phyloP scores from a whole-genome alignment of 2,888 invertebrate genomes.

The Subacronicta megacephala region DNA sequence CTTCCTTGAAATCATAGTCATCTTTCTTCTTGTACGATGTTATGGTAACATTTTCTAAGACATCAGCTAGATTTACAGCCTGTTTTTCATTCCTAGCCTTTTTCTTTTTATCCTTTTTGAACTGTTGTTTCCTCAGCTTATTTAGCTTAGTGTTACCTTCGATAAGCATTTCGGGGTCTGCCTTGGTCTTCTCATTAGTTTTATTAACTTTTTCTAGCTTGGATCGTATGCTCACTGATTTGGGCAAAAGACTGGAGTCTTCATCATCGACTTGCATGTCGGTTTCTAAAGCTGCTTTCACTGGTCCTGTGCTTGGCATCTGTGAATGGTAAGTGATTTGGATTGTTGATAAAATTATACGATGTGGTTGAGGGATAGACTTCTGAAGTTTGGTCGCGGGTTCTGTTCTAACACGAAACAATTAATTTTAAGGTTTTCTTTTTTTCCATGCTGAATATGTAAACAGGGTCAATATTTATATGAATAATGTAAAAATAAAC shows the following conservation, averaged over 20 bases:
- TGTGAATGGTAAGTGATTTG: constrained; percentile 70
- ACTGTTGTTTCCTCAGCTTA: constrained; percentile 85
- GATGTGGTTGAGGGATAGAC: too few species aligned
- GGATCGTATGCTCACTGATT: constrained; percentile 77
- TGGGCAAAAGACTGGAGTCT: constrained; percentile 78
- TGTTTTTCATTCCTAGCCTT: constrained; percentile 89
- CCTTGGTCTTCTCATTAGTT: constrained; percentile 77
- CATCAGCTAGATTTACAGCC: constrained; percentile 90
- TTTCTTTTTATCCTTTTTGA: constrained; percentile 91
- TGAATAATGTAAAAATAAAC: too few species aligned
- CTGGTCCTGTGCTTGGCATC: constrained; percentile 91
- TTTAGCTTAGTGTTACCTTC: constrained; percentile 91
- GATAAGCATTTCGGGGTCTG: constrained; percentile 91
- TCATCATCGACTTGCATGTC: constrained; percentile 89
- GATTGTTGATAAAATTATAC: too few species aligned
- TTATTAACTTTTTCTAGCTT: constrained; percentile 77
- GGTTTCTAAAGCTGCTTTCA: constrained; percentile 81
- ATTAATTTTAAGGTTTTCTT: too few species aligned
- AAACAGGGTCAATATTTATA: too few species aligned
- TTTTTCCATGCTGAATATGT: too few species aligned
- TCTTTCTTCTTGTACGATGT: constrained; percentile 80
- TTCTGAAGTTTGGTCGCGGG: too few species aligned
- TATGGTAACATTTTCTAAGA: constrained; percentile 90
- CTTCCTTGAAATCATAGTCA: constrained; percentile 91
- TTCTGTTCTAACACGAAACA: too few species aligned